Evolutionary conservation across 1,140 invertebrate genomes (phyloP), one percentile per base, ranked within the genome.

Genomic region (Chironomus tepperi): DNA sequence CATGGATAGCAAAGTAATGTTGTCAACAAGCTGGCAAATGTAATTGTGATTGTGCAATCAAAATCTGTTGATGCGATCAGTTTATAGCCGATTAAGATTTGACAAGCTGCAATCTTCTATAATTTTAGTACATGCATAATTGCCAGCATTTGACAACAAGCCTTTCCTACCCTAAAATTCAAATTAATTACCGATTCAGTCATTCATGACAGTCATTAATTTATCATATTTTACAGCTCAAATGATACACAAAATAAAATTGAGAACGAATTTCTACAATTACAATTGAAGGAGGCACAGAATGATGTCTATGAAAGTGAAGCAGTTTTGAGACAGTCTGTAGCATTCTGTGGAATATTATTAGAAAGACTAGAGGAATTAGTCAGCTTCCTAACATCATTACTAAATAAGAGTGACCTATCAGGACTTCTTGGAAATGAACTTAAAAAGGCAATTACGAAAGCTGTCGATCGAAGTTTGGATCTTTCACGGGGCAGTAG

Each of bases 341-440:
- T 84, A 10, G 88, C 90, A 78, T 87, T 90, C 0, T 87, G 89
- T 79, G 80, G 86, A 74, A 78, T 90, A 42, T 79, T 91, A 18
- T 88, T 87, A 15, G 85, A 83, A 42, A 84, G 89, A 5, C 79
- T 92, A 34, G 88, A 91, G 79, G 90, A 91, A 77, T 79, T 92
- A 75, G 88, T 89, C 2, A 85, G 86, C 72, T 91, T 92, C 78
- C 81, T 92, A 15, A 89, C 91, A 77, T 89, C 89, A 57, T 81
- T 92, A 72, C 79, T 92, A 7, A 87, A 87, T 74, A 85, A 90
- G 76, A 89, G 89, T 76, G 82, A 85, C 57, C 82, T 87, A 0
- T 77, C 86, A 12, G 83, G 84, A 57, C 81, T 83, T 15, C 76
- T 88, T 24, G 85, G 86, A 0, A 79, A 79, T 1, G 83, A 85